phyloP scores from a whole-genome alignment of 2,113 vertebrate genomes.

The Edolisoma coerulescens region DNA sequence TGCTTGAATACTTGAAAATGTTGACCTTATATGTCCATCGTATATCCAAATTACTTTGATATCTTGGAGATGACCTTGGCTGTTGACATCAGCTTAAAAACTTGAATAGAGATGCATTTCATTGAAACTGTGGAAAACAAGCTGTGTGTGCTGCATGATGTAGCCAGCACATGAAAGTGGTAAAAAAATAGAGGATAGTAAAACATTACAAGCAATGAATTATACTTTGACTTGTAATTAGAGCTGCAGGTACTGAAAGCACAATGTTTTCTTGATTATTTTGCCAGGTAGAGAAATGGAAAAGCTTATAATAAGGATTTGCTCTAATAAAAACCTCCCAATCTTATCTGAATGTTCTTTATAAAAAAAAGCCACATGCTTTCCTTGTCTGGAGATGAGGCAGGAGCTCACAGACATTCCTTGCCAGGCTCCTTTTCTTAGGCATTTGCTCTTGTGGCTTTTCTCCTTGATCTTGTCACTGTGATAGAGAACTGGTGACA shows the following conservation, averaged over 20 bases:
- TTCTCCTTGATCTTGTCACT: not conserved
- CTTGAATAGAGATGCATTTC: not conserved
- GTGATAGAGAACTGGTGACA: not conserved
- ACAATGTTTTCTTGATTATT: not conserved
- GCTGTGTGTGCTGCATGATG: not conserved
- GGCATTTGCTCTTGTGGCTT: not conserved
- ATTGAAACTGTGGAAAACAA: not conserved
- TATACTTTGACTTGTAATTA: not conserved
- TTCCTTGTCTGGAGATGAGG: not conserved
- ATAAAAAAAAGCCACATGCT: not conserved
- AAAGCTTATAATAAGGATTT: not conserved
- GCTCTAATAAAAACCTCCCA: not conserved
- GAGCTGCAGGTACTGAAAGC: not conserved
- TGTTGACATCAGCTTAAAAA: not conserved
- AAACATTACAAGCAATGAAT: not conserved
- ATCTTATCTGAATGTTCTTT: not conserved
- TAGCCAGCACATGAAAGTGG: not conserved
- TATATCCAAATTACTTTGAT: not conserved
- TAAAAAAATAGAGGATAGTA: constrained; percentile 15
- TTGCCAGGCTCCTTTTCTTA: not conserved
- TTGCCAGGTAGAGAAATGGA: not conserved
- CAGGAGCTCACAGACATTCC: not conserved
- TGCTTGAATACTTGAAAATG: not conserved
- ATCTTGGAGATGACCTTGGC: not conserved
- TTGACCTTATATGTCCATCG: not conserved